phyloP scores from a whole-genome alignment of 1,140 invertebrate genomes.

The Akabosia matsudoensis region DNA sequence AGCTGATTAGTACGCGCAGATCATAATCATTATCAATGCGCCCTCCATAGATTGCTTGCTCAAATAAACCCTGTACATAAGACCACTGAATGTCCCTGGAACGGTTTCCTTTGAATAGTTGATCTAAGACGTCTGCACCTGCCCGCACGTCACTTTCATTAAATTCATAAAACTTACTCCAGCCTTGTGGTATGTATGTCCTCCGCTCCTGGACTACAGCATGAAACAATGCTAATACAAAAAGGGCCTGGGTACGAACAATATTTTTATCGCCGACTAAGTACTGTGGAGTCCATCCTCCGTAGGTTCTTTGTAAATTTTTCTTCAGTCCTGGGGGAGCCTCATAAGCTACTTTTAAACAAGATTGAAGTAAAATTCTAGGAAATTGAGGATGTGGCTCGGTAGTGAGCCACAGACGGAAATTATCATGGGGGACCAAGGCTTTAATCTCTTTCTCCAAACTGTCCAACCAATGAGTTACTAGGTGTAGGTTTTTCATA shows the following conservation, averaged over 20 bases:
- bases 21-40: conserved; percentile 80
- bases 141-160: conserved; percentile 77
- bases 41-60: conserved; percentile 83
- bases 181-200: conserved; percentile 80
- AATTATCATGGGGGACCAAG: conserved; percentile 59
- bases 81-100: conserved; percentile 63
- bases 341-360: conserved; percentile 82
- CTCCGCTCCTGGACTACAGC: conserved; percentile 83
- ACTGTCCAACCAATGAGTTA: conserved; percentile 69
- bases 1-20: conserved; percentile 66
- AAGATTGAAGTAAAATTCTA: conserved; percentile 61
- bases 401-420: conserved; percentile 74
- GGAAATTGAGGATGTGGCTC: conserved; percentile 68
- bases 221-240: conserved; percentile 76
- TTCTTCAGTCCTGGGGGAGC: conserved; percentile 66
- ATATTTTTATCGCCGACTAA: conserved; percentile 53
- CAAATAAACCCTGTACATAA: conserved; percentile 73
- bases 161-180: conserved; percentile 88
- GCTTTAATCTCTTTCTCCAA: conserved; percentile 69
- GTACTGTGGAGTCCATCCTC: conserved; percentile 58
- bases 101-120: conserved; percentile 40
- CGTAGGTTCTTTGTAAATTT: conserved; percentile 61
- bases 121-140: conserved; percentile 62
- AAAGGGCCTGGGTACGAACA: conserved; percentile 59
- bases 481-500: conserved; percentile 85